These are phyloP conservation scores for Drosophila longiperda DNA, from an alignment of 2,888 invertebrate genomes.

Conservation along the genomic window DNA sequence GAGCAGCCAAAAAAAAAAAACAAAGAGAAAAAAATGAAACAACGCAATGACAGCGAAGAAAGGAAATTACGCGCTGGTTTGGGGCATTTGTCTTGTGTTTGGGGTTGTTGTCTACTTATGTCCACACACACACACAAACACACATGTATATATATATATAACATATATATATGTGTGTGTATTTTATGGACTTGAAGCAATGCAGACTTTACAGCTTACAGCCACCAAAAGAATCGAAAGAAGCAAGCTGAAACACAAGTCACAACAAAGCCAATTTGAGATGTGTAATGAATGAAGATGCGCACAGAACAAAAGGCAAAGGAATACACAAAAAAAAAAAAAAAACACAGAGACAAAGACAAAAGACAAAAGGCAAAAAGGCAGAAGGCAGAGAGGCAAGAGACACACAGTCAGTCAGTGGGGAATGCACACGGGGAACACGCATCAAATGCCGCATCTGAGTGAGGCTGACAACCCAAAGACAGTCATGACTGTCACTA, in stretches of 20 bases:
- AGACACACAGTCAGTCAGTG: not conserved
- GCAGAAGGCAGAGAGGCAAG: not conserved
- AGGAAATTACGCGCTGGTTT: slow-evolving; percentile 67
- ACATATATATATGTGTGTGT: slow-evolving; percentile 8
- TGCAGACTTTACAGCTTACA: slow-evolving; percentile 76
- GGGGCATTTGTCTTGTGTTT: slow-evolving; percentile 36
- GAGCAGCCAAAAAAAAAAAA: slow-evolving; percentile 27
- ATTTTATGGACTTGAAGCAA: slow-evolving; percentile 65
- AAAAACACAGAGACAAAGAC: not conserved
- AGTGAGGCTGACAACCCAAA: slow-evolving; percentile 47
- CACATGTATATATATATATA: not conserved
- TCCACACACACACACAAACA: not conserved
- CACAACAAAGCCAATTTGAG: slow-evolving; percentile 71
- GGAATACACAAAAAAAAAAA: not conserved
- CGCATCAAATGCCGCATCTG: slow-evolving; percentile 11
- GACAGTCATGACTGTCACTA: slow-evolving; percentile 1
- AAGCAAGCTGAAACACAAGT: slow-evolving; percentile 50
- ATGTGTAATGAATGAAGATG: slow-evolving; percentile 68
- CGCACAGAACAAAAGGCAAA: slow-evolving; percentile 26
- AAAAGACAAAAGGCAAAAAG: slow-evolving; percentile 8
- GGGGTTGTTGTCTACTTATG: slow-evolving; percentile 46
- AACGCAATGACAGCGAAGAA: slow-evolving; percentile 27
- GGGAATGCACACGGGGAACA: slow-evolving; percentile 11
- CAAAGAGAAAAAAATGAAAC: slow-evolving; percentile 6
- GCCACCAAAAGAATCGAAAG: slow-evolving; percentile 34